Conservation (phyloP, 1,140 invertebrate species). For the Andrena cerasifolii region DNA sequence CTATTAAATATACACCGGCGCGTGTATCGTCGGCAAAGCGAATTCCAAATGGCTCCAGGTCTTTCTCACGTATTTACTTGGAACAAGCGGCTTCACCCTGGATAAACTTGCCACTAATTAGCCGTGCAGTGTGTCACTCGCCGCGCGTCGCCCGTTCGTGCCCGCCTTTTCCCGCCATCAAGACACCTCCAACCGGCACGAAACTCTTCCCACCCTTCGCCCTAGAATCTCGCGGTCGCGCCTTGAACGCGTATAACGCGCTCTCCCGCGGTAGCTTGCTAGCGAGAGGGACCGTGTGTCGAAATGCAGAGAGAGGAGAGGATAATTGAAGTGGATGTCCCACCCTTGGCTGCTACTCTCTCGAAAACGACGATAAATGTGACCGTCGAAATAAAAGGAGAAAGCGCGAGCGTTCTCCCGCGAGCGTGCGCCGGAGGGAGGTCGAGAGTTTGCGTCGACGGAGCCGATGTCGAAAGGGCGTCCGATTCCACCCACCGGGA, state of each 20-base stretch:
- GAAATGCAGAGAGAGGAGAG: too few relatives aligned
- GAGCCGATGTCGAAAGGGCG: too few relatives aligned
- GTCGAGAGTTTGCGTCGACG: too few relatives aligned
- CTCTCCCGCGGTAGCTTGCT: too few relatives aligned
- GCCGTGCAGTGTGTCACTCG: conserved; percentile 54
- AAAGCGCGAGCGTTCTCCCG: neutral
- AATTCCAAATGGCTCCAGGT: conserved; percentile 63
- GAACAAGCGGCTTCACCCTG: conserved; percentile 60
- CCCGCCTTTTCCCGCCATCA: conserved; percentile 17
- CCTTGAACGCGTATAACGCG: neutral
- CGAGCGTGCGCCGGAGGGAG: too few relatives aligned
- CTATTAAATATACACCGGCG: conserved; percentile 69
- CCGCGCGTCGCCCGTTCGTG: conserved; percentile 23
- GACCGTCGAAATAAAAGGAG: neutral
- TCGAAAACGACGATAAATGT: neutral
- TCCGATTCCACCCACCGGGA: too few relatives aligned
- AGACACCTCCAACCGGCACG: too few relatives aligned
- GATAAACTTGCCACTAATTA: conserved; percentile 68
- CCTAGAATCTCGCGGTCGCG: neutral
- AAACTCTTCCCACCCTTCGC: too few relatives aligned
- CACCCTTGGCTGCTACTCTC: neutral
- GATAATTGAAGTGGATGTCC: neutral
- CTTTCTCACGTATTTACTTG: conserved; percentile 58
- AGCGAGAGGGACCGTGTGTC: neutral
- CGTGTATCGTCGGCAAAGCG: conserved; percentile 65